A percentile compares a stretch with the other conserved stretches of the same genome.
These are phyloP conservation scores for Steinernema feltiae DNA, from an alignment of 1,140 invertebrate species.

Conservation along the genomic window DNA sequence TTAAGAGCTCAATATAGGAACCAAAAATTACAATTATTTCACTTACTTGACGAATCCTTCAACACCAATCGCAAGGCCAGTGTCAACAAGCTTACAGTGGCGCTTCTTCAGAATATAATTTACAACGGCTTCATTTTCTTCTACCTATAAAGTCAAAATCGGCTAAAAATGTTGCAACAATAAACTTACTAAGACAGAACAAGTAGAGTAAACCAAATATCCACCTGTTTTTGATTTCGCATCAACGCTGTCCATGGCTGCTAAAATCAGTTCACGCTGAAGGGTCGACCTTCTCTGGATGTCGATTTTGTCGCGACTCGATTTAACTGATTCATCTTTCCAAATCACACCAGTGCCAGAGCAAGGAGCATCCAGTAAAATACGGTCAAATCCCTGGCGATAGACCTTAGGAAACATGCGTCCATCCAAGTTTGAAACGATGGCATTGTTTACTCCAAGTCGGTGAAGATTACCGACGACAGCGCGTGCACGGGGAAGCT, in stretches of 20 bases:
- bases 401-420: constrained; percentile 69
- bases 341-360: constrained; percentile 94
- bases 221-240: constrained; percentile 83
- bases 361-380: constrained; percentile 93
- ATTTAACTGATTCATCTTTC: constrained; percentile 95
- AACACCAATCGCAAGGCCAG: constrained; percentile 86
- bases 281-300: constrained; percentile 78
- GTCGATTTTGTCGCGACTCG: constrained; percentile 68
- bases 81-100: constrained; percentile 82
- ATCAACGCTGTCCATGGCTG: constrained; percentile 92
- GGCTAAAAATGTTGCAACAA: no score
- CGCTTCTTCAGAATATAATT: constrained; percentile 90
- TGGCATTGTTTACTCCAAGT: constrained; percentile 85
- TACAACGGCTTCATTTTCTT: constrained; percentile 96
- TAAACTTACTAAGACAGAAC: constrained; percentile 74
- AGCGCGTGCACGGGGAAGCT: constrained; percentile 71
- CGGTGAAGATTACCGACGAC: constrained; percentile 93
- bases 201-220: constrained; percentile 95
- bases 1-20: constrained; percentile 55
- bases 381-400: constrained; percentile 79
- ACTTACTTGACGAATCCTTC: constrained; percentile 81
- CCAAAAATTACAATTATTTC: constrained; percentile 9
- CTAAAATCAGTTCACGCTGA: constrained; percentile 82
- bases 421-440: constrained; percentile 83
- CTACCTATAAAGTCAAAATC: constrained; percentile 64